Evolutionary conservation across 2,797 vertebrate genomes (phyloP).

Genomic region (Kryptolebias ocellatus): DNA sequence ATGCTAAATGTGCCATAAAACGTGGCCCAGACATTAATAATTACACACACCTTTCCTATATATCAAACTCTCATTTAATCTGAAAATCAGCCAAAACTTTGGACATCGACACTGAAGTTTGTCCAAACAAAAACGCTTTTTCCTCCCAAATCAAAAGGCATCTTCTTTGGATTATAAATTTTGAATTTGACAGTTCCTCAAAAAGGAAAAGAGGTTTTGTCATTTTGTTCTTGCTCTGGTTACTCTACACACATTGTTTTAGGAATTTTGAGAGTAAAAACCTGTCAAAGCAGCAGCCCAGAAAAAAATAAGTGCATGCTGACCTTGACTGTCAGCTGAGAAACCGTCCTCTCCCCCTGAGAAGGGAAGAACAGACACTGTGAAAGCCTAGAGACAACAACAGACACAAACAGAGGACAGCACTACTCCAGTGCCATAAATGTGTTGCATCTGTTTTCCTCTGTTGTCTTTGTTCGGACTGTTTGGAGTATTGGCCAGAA

Average conservation of each 20-base stretch:
- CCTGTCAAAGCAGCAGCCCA: conserved; percentile 46
- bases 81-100: conserved; percentile 22
- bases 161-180: conserved; percentile 30
- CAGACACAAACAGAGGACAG: conserved; percentile 49
- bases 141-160: conserved; percentile 26
- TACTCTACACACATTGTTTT: conserved; percentile 30
- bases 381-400: conserved; percentile 40
- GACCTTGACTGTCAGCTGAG: conserved; percentile 67
- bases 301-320: conserved; percentile 52
- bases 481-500: conserved; percentile 27
- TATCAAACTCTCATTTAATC: conserved; percentile 24
- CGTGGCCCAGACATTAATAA: conserved; percentile 47
- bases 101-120: conserved; percentile 6
- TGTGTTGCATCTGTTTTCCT: conserved; percentile 40
- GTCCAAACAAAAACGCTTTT: conserved; percentile 7
- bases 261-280: conserved; percentile 41
- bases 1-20: conserved; percentile 66
- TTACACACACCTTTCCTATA: conserved; percentile 42
- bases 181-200: conserved; percentile 27
- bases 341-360: conserved; percentile 26
- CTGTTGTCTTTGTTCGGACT: conserved; percentile 39
- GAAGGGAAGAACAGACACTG: conserved; percentile 46
- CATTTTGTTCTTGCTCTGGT: conserved; percentile 19
- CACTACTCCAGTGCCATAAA: conserved; percentile 23
- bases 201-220: not conserved